These are phyloP conservation scores for Proterorhinus semilunaris DNA, from an alignment of 2,113 vertebrate species.

Conservation along the genomic window DNA sequence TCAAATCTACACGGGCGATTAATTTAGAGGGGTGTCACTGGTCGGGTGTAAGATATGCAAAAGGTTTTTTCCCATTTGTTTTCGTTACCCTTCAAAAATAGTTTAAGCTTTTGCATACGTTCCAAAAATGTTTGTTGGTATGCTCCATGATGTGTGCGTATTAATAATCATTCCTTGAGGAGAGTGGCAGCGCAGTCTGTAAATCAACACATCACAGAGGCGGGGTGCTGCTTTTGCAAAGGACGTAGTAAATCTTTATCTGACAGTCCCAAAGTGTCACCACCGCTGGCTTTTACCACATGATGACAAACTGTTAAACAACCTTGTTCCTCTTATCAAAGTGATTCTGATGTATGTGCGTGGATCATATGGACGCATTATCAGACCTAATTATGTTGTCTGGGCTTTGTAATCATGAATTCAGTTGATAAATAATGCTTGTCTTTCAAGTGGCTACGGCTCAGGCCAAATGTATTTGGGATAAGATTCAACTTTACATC, in stretches of 20 bases:
- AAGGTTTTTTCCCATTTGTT: constrained; percentile 16
- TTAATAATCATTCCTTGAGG: constrained; percentile 47
- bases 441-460: no score
- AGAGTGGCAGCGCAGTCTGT: constrained; percentile 23
- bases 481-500: no score
- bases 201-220: constrained; percentile 36
- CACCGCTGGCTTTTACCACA: constrained; percentile 6
- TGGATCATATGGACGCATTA: no score
- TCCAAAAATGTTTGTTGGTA: constrained; percentile 31
- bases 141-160: constrained; percentile 33
- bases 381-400: no score
- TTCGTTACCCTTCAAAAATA: constrained; percentile 1
- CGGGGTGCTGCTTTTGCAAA: constrained; percentile 22
- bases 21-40: constrained; percentile 10
- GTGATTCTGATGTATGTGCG: no score
- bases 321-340: background rate
- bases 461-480: no score
- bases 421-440: no score
- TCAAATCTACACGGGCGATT: constrained; percentile 9
- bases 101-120: constrained; percentile 7
- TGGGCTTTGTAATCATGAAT: no score
- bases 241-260: constrained; percentile 44
- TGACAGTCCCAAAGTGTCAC: constrained; percentile 20
- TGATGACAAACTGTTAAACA: constrained; percentile 6
- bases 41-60: background rate